Conservation (phyloP, 2,888 invertebrate species). For the Endotricha flammealis region DNA sequence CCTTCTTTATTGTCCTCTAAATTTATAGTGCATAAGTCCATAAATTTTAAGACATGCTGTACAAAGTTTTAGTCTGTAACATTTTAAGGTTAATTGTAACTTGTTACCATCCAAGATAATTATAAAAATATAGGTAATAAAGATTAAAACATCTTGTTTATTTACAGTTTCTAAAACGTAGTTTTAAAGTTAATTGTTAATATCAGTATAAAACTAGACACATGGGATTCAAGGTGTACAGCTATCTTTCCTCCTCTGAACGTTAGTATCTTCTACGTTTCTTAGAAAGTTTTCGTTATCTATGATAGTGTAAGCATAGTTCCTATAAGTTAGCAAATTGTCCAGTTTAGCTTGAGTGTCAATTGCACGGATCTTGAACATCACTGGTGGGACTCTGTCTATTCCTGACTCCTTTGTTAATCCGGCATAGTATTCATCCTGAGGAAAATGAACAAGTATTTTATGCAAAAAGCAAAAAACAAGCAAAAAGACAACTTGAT, state of each 20-base stretch:
- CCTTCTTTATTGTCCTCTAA: too few species aligned
- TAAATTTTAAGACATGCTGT: too few species aligned
- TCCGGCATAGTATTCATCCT: constrained; percentile 61
- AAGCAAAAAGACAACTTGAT: too few species aligned
- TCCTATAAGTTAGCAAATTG: constrained; percentile 55
- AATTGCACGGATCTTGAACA: constrained; percentile 52
- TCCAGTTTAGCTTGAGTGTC: constrained; percentile 51
- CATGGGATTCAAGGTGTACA: background rate
- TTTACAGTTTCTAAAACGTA: too few species aligned
- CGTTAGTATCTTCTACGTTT: constrained; percentile 20
- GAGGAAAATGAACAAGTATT: constrained; percentile 23
- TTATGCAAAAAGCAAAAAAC: too few species aligned
- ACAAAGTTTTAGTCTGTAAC: too few species aligned
- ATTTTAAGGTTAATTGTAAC: too few species aligned
- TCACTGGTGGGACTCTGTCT: constrained; percentile 59
- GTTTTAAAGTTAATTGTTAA: too few species aligned
- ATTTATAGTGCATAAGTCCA: too few species aligned
- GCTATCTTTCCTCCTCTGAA: background rate
- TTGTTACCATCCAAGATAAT: too few species aligned
- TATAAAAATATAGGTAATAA: too few species aligned
- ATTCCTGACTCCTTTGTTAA: constrained; percentile 59
- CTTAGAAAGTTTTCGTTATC: constrained; percentile 52
- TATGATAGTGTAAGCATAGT: constrained; percentile 52
- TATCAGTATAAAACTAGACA: too few species aligned
- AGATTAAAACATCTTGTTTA: background rate